These are phyloP conservation scores for Patella pellucida DNA, from an alignment of 2,888 invertebrate genomes.

Conservation along the genomic window DNA sequence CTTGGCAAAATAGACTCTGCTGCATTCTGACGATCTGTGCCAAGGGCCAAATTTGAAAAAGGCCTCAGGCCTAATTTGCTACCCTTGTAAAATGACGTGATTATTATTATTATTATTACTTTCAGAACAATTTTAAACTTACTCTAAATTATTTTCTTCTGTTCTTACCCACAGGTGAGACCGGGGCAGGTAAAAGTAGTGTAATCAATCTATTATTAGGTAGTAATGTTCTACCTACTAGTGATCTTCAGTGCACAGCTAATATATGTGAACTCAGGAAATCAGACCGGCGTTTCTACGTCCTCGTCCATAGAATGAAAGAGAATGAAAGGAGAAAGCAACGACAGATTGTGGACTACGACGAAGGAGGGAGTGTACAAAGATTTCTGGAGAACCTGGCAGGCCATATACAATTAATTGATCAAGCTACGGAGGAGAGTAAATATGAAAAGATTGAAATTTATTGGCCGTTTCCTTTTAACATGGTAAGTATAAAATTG, in stretches of 20 bases:
- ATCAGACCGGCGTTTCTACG: slow-evolving; percentile 35
- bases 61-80: too few species aligned
- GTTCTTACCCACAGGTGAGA: slow-evolving; percentile 48
- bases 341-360: slow-evolving; percentile 16
- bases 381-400: slow-evolving; percentile 35
- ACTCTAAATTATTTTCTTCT: not conserved
- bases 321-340: not conserved
- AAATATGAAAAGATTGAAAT: slow-evolving; percentile 55
- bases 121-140: too few species aligned
- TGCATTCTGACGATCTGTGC: too few species aligned
- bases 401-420: slow-evolving; percentile 32
- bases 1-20: too few species aligned
- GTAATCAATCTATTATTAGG: slow-evolving; percentile 60
- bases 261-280: slow-evolving; percentile 54
- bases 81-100: too few species aligned
- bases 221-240: slow-evolving; percentile 50
- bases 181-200: slow-evolving; percentile 61
- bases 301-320: slow-evolving; percentile 25
- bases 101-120: too few species aligned
- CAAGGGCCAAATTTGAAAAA: too few species aligned
- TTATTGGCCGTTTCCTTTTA: slow-evolving; percentile 53
- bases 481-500: slow-evolving; percentile 39
- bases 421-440: slow-evolving; percentile 47
- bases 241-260: slow-evolving; percentile 49
- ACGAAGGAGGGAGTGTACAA: slow-evolving; percentile 10